A percentile compares a stretch with the other conserved stretches of the same genome.
These are phyloP conservation scores for Lasioglossum leucozonium DNA, from an alignment of 2,888 invertebrate genomes.

Conservation along the genomic window DNA sequence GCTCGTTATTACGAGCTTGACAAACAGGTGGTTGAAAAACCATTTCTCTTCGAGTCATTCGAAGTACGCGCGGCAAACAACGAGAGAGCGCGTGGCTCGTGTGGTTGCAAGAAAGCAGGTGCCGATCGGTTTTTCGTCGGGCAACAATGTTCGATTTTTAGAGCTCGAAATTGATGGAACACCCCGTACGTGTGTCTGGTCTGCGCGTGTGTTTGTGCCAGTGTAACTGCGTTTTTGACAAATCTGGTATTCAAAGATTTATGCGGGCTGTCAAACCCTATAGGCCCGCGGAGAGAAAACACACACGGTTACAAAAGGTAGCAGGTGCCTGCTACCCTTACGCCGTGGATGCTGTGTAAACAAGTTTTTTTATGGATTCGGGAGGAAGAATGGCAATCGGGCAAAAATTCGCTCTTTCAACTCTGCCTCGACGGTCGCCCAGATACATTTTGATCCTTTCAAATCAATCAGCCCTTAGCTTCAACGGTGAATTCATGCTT, in stretches of 20 bases:
- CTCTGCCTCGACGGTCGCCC: neutral
- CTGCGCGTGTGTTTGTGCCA: too few species aligned
- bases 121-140: slow-evolving; percentile 61
- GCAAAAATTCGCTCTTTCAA: neutral
- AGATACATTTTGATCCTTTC: neutral
- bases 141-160: slow-evolving; percentile 44
- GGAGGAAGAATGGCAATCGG: neutral
- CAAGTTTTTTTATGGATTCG: neutral
- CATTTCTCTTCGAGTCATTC: slow-evolving; percentile 66
- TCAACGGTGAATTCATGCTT: neutral
- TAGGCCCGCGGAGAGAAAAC: neutral
- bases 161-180: neutral
- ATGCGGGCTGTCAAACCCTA: neutral
- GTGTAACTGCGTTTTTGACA: neutral
- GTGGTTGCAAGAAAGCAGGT: slow-evolving; percentile 61
- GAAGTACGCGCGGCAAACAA: slow-evolving; percentile 36
- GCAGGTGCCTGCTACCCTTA: neutral
- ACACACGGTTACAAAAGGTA: neutral
- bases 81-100: slow-evolving; percentile 34
- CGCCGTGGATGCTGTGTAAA: neutral
- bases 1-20: slow-evolving; percentile 46
- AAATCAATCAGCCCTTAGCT: neutral
- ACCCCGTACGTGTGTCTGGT: too few species aligned
- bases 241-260: neutral
- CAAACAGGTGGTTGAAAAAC: slow-evolving; percentile 70